Evolutionary conservation across 2,888 invertebrate genomes (phyloP).

Genomic region (Neoascia interrupta): DNA sequence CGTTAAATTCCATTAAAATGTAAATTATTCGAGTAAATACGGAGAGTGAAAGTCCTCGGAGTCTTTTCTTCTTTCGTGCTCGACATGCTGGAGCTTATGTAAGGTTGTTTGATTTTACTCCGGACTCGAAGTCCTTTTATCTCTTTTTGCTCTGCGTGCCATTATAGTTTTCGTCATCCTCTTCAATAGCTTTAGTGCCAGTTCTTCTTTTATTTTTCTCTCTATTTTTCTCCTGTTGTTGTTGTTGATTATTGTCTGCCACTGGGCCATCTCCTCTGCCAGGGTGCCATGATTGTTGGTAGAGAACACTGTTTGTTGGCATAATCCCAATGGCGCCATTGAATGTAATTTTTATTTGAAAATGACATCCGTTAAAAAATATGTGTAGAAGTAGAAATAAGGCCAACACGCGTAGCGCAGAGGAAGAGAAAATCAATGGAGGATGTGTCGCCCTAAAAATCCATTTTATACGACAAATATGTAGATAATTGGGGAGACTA

Average conservation of each 20-base stretch:
- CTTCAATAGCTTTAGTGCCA: too few species aligned
- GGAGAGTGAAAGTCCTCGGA: constrained; percentile 1
- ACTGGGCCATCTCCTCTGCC: neutral
- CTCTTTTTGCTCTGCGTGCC: neutral
- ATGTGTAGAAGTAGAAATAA: constrained; percentile 4
- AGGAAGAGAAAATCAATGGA: constrained; percentile 46
- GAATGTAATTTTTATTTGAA: constrained; percentile 44
- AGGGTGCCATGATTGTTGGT: neutral
- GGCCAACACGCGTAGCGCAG: neutral
- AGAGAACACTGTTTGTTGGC: too few species aligned
- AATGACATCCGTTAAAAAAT: constrained; percentile 14
- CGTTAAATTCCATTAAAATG: constrained; percentile 39
- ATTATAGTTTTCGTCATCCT: too few species aligned
- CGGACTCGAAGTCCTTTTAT: neutral
- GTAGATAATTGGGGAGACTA: too few species aligned
- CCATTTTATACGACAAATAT: constrained; percentile 17
- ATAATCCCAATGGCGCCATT: constrained; percentile 50
- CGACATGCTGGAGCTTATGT: constrained; percentile 3
- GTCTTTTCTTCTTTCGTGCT: neutral
- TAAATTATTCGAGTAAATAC: constrained; percentile 17
- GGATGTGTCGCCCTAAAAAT: constrained; percentile 40
- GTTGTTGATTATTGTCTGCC: too few species aligned
- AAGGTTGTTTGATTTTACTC: constrained; percentile 1
- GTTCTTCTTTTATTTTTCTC: too few species aligned
- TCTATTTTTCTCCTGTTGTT: too few species aligned